These are phyloP conservation scores for Neotoxoptera formosana DNA, from an alignment of 1,140 invertebrate genomes.

Conservation along the genomic window DNA sequence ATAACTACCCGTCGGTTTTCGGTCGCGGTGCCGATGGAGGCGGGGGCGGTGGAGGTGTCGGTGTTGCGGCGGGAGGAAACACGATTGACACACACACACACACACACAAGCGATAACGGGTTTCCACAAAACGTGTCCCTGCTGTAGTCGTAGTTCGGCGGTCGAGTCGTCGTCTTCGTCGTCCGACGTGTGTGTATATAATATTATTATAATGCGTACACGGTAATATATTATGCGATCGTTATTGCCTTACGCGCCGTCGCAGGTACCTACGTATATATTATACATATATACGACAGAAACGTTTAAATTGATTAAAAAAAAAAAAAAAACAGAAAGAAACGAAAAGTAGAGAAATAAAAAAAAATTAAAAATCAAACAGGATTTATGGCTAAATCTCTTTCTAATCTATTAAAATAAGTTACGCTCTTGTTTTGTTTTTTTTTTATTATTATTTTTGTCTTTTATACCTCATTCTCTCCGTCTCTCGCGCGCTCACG, in stretches of 20 bases:
- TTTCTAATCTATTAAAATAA: slow-evolving; percentile 54
- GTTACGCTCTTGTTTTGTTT: slow-evolving; percentile 54
- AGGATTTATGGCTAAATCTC: slow-evolving; percentile 57
- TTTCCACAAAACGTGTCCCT: slow-evolving; percentile 49
- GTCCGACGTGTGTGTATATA: neutral
- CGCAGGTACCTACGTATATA: neutral
- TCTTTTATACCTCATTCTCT: neutral
- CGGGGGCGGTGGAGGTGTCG: neutral
- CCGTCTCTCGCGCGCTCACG: neutral
- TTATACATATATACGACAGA: neutral
- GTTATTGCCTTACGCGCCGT: slow-evolving; percentile 42
- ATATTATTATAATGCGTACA: slow-evolving; percentile 20
- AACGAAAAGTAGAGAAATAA: slow-evolving; percentile 23
- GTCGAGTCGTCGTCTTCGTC: neutral
- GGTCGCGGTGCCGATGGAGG: too few species aligned
- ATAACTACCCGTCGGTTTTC: neutral
- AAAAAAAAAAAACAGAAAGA: slow-evolving; percentile 32
- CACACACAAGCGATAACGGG: slow-evolving; percentile 37
- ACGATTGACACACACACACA: slow-evolving; percentile 36
- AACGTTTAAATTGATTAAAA: slow-evolving; percentile 58
- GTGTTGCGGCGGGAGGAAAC: neutral
- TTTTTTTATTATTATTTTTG: slow-evolving; percentile 13
- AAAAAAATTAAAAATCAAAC: slow-evolving; percentile 20
- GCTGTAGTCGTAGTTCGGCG: neutral
- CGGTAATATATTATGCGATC: slow-evolving; percentile 54